phyloP scores from a whole-genome alignment of 2,888 invertebrate species.

The Cataglyphis livida region DNA sequence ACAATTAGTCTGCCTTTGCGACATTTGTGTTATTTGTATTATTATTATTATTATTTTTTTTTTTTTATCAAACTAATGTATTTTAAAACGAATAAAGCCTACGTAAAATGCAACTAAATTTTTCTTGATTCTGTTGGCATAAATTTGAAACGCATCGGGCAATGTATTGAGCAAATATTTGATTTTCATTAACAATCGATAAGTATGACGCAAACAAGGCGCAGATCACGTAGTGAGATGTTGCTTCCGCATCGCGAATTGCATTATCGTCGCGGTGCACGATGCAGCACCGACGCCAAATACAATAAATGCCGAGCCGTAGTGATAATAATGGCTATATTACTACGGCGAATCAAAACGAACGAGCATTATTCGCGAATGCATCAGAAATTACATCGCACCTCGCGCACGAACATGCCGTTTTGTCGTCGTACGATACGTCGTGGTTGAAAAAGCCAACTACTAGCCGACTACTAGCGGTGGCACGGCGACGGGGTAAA shows the following conservation, averaged over 20 bases:
- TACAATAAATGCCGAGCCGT: conserved; percentile 61
- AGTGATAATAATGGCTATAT: conserved; percentile 58
- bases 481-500: conserved; percentile 23
- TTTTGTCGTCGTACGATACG: conserved; percentile 30
- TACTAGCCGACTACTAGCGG: background rate
- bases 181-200: conserved; percentile 27
- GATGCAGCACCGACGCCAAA: conserved; percentile 52
- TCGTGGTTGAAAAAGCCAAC: conserved; percentile 25
- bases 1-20: background rate
- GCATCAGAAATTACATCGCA: conserved; percentile 38
- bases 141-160: background rate
- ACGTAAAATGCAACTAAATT: background rate
- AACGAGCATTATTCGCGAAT: conserved; percentile 27
- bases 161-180: conserved; percentile 15
- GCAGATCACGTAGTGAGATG: conserved; percentile 44
- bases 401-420: conserved; percentile 20
- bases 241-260: conserved; percentile 60
- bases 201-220: conserved; percentile 45
- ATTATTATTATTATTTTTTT: background rate
- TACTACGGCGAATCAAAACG: conserved; percentile 46
- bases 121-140: background rate
- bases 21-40: background rate
- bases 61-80: background rate
- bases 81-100: background rate
- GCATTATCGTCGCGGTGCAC: conserved; percentile 55